Conservation (phyloP, 1,140 invertebrate genomes). For the Drosophila jambulina region DNA sequence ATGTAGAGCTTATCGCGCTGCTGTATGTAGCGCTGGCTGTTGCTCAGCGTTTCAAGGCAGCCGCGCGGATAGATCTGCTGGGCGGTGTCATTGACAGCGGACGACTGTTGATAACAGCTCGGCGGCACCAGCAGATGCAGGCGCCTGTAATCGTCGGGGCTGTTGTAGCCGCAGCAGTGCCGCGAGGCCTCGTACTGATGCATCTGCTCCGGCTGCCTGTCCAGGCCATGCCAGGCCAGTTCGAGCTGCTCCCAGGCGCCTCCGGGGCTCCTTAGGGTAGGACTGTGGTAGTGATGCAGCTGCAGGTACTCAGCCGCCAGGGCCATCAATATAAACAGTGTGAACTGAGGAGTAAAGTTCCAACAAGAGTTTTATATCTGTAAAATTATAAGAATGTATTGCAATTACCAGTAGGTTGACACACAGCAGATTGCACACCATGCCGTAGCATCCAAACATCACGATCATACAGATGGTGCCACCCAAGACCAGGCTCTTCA, state of each 20-base stretch:
- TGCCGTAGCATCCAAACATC: conserved; percentile 76
- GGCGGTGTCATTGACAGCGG: conserved; percentile 29
- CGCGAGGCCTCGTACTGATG: conserved; percentile 51
- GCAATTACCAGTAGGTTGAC: conserved; percentile 72
- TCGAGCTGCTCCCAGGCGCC: conserved; percentile 66
- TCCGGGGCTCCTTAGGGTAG: conserved; percentile 35
- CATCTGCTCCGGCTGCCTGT: conserved; percentile 59
- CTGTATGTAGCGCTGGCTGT: conserved; percentile 48
- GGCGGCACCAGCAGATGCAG: conserved; percentile 61
- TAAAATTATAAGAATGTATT: too few relatives aligned
- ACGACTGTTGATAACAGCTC: conserved; percentile 78
- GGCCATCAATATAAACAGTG: conserved; percentile 68
- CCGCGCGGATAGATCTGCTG: conserved; percentile 51
- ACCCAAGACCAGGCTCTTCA: conserved; percentile 73
- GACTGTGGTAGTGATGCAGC: conserved; percentile 72
- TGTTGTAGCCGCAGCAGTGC: conserved; percentile 67
- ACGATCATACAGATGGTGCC: conserved; percentile 77
- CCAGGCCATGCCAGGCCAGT: conserved; percentile 65
- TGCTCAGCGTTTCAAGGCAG: conserved; percentile 55
- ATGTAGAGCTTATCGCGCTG: conserved; percentile 72
- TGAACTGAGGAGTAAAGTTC: conserved; percentile 45
- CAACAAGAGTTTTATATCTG: background rate
- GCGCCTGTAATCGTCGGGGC: conserved; percentile 64
- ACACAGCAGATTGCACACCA: conserved; percentile 68
- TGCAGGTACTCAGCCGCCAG: conserved; percentile 72